Conservation (phyloP, 2,888 invertebrate species). For the Junonia oenone region DNA sequence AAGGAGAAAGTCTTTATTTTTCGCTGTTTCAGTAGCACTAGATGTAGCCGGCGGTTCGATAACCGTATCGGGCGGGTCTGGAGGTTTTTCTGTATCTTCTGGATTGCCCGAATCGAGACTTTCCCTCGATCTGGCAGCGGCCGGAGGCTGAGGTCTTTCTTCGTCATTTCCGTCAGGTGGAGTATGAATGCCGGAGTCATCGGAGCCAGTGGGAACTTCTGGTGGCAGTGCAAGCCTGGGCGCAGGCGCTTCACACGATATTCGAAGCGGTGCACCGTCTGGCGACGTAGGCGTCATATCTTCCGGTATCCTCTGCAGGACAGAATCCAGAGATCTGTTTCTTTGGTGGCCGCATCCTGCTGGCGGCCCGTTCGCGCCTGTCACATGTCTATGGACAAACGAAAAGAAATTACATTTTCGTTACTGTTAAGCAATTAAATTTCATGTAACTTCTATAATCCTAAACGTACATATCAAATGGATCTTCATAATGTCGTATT, state of each 20-base stretch:
- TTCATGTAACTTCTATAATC: neutral
- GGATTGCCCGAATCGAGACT: constrained; percentile 86
- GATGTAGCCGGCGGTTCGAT: constrained; percentile 51
- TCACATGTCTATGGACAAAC: constrained; percentile 70
- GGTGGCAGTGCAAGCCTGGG: constrained; percentile 80
- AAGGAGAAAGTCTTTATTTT: constrained; percentile 85
- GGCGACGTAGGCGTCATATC: constrained; percentile 82
- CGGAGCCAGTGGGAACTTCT: constrained; percentile 82
- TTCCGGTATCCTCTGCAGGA: constrained; percentile 93
- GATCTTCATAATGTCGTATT: constrained; percentile 69
- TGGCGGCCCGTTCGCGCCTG: constrained; percentile 65
- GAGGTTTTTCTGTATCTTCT: constrained; percentile 78
- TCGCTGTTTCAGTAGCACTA: constrained; percentile 57
- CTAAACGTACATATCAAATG: constrained; percentile 59
- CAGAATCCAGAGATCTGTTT: constrained; percentile 93
- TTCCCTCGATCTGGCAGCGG: constrained; percentile 83
- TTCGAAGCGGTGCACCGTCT: constrained; percentile 63
- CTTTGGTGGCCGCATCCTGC: constrained; percentile 87
- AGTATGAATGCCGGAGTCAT: constrained; percentile 86
- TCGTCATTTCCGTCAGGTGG: constrained; percentile 68
- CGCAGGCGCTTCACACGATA: constrained; percentile 59
- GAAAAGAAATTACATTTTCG: neutral
- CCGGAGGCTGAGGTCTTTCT: constrained; percentile 70
- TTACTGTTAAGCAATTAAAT: neutral
- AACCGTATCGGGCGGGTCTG: constrained; percentile 60